Percentiles rank a stretch among this genome's conserved stretches.
Conservation (phyloP, 1,140 invertebrate species). For the Ceratina calcarata region DNA sequence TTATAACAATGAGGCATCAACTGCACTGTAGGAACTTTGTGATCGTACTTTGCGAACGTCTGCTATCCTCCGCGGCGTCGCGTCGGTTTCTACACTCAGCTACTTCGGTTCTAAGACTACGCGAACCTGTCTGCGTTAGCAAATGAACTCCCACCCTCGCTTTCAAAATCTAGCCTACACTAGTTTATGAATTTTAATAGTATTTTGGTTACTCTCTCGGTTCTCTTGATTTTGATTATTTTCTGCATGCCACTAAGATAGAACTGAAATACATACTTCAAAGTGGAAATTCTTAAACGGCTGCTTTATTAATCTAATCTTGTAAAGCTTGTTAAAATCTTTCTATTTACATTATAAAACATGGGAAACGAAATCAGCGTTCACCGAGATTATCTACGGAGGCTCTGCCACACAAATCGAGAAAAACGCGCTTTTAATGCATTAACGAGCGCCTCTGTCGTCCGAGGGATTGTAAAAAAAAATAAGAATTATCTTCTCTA, state of each 20-base stretch:
- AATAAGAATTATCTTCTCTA: slow-evolving; percentile 39
- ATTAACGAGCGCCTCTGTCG: slow-evolving; percentile 38
- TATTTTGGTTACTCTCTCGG: too few relatives aligned
- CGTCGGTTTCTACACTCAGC: slow-evolving; percentile 32
- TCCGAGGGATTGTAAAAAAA: slow-evolving; percentile 14
- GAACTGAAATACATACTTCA: too few relatives aligned
- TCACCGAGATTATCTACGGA: not conserved
- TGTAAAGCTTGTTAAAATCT: too few relatives aligned
- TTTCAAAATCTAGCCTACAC: not conserved
- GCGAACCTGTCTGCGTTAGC: not conserved
- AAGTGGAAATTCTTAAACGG: too few relatives aligned
- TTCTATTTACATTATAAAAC: not conserved
- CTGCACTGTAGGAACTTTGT: slow-evolving; percentile 43
- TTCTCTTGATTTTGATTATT: too few relatives aligned
- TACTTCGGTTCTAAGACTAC: not conserved
- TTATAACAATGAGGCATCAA: slow-evolving; percentile 48
- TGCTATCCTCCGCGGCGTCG: slow-evolving; percentile 30
- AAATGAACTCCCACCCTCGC: not conserved
- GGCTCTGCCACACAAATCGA: too few relatives aligned
- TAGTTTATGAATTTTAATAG: too few relatives aligned
- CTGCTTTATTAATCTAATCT: too few relatives aligned
- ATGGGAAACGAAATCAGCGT: not conserved
- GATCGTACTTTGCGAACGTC: slow-evolving; percentile 9
- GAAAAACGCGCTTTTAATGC: slow-evolving; percentile 31
- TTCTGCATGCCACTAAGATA: too few relatives aligned